A percentile compares a stretch with the other conserved stretches of the same genome.
These are phyloP conservation scores for Drosophila glabriapex DNA, from an alignment of 2,888 invertebrate species.

Conservation along the genomic window DNA sequence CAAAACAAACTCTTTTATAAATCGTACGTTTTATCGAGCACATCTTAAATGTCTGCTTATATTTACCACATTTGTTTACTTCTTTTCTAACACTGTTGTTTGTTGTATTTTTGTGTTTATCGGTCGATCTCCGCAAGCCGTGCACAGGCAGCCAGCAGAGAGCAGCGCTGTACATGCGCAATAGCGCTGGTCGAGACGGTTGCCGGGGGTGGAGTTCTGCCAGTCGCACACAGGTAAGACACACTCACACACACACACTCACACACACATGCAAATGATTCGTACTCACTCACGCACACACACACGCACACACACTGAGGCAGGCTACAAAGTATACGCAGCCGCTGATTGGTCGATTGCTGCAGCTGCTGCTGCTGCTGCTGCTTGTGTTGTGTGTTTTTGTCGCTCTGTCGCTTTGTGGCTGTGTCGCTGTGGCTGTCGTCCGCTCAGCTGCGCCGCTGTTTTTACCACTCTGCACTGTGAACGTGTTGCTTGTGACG, in stretches of 20 bases:
- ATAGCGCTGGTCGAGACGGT: slow-evolving; percentile 33
- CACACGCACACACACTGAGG: slow-evolving; percentile 34
- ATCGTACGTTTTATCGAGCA: not conserved
- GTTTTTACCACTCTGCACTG: slow-evolving; percentile 54
- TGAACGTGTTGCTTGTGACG: slow-evolving; percentile 76
- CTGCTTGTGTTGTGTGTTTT: slow-evolving; percentile 22
- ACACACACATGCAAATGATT: slow-evolving; percentile 35
- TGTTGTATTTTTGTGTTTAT: not conserved
- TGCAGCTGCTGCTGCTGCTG: not conserved
- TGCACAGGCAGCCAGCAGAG: slow-evolving; percentile 20
- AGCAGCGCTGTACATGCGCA: slow-evolving; percentile 77
- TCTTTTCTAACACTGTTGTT: not conserved
- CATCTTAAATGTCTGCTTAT: not conserved
- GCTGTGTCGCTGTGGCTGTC: slow-evolving; percentile 42
- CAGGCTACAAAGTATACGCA: slow-evolving; percentile 73
- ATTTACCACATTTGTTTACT: slow-evolving; percentile 8
- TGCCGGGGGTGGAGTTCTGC: slow-evolving; percentile 76
- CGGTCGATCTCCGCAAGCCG: slow-evolving; percentile 27
- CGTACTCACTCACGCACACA: slow-evolving; percentile 38
- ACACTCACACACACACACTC: slow-evolving; percentile 35
- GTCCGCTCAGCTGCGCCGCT: slow-evolving; percentile 34
- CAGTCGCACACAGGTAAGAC: slow-evolving; percentile 20
- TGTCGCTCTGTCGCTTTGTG: slow-evolving; percentile 66
- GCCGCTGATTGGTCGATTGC: slow-evolving; percentile 75
- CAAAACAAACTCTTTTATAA: not conserved